phyloP scores from a whole-genome alignment of 1,140 invertebrate genomes.

The Branchinecta lindahli region DNA sequence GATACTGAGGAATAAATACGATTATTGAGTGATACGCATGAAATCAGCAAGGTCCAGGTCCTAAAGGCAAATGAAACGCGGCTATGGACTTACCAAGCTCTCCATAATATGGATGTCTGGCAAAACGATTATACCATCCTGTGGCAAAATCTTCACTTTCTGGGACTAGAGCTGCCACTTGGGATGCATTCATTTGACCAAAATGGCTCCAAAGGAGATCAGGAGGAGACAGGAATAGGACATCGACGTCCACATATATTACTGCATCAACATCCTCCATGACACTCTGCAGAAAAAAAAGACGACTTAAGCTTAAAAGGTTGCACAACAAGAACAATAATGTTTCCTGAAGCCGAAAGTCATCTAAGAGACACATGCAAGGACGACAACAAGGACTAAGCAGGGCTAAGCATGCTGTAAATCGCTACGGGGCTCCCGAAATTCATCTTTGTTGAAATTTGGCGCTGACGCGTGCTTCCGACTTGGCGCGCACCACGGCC shows the following conservation, averaged over 20 bases:
- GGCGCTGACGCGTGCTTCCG: too few relatives aligned
- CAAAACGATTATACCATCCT: constrained; percentile 92
- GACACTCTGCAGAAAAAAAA: constrained; percentile 44
- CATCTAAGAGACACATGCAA: too few relatives aligned
- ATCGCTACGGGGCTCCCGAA: too few relatives aligned
- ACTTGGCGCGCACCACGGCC: too few relatives aligned
- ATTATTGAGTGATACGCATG: too few relatives aligned
- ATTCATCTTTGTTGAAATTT: too few relatives aligned
- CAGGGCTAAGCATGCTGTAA: too few relatives aligned
- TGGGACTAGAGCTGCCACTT: constrained; percentile 68
- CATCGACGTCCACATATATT: constrained; percentile 86
- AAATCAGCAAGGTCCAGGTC: too few relatives aligned
- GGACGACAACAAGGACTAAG: too few relatives aligned
- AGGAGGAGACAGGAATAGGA: constrained; percentile 64
- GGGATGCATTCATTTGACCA: constrained; percentile 60
- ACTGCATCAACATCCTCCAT: constrained; percentile 63
- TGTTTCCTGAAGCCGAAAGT: background rate
- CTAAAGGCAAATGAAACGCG: too few relatives aligned
- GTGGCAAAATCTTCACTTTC: constrained; percentile 81
- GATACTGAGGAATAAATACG: too few relatives aligned
- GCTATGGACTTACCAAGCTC: constrained; percentile 43
- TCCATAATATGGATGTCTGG: constrained; percentile 84
- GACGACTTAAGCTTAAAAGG: background rate
- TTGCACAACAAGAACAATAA: background rate
- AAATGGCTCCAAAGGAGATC: constrained; percentile 71